A percentile compares a stretch with the other conserved stretches of the same genome.
Conservation (phyloP, 2,888 invertebrate genomes). For the Scaptomyza flava region DNA sequence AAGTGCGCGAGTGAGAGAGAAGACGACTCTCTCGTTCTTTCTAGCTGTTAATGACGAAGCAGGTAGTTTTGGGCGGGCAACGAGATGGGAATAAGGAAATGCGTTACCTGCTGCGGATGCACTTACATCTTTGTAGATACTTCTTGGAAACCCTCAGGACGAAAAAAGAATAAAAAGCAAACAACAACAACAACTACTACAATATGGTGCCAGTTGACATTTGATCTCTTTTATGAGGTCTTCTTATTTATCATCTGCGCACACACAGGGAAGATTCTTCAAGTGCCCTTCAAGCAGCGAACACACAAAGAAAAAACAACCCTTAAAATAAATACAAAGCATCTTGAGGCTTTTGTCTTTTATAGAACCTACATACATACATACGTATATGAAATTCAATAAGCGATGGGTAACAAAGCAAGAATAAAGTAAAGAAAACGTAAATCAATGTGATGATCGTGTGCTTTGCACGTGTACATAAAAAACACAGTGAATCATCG, state of each 20-base stretch:
- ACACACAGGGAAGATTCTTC: conserved; percentile 26
- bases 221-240: conserved; percentile 77
- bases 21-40: conserved; percentile 14
- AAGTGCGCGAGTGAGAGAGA: not conserved
- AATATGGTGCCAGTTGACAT: conserved; percentile 69
- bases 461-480: conserved; percentile 50
- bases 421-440: conserved; percentile 1
- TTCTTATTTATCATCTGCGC: conserved; percentile 47
- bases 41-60: conserved; percentile 52
- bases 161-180: conserved; percentile 18
- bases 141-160: conserved; percentile 64
- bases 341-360: conserved; percentile 6
- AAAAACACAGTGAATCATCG: not conserved
- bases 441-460: conserved; percentile 23
- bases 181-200: conserved; percentile 17
- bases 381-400: conserved; percentile 25
- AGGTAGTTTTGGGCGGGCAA: conserved; percentile 27
- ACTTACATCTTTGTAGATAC: conserved; percentile 63
- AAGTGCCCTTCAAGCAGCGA: conserved; percentile 32
- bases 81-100: conserved; percentile 63
- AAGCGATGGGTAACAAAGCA: conserved; percentile 17
- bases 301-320: conserved; percentile 25
- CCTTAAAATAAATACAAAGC: conserved; percentile 28
- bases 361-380: not conserved
- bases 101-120: conserved; percentile 63